Conservation (phyloP, 2,888 invertebrate species). For the Poecilus cupreus region DNA sequence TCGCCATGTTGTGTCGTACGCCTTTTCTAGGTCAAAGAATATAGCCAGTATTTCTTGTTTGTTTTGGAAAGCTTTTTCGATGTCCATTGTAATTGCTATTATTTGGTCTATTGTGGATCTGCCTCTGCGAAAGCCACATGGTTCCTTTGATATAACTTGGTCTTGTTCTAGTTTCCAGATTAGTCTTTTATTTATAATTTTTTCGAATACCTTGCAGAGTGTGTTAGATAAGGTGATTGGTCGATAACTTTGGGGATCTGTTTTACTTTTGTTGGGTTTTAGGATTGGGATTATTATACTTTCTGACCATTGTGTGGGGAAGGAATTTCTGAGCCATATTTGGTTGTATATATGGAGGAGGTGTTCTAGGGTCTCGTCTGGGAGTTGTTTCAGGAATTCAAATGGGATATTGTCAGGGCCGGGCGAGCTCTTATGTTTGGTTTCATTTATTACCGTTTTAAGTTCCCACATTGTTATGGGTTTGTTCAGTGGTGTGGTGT, state of each 20-base stretch:
- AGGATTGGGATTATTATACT: background rate
- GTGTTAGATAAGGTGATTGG: conserved; percentile 1
- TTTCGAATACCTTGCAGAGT: background rate
- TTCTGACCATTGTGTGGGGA: background rate
- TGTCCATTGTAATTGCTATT: background rate
- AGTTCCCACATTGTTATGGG: background rate
- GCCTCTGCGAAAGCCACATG: background rate
- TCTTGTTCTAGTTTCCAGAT: conserved; percentile 1
- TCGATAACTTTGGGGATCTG: conserved; percentile 2
- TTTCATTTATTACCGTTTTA: background rate
- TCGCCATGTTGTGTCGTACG: background rate
- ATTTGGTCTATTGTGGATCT: conserved; percentile 3
- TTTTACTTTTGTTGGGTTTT: conserved; percentile 10
- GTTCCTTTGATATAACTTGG: background rate
- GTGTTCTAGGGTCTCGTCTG: background rate
- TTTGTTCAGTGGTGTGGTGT: background rate
- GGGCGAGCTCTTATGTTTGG: background rate
- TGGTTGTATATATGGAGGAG: conserved; percentile 7
- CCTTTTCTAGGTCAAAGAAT: background rate
- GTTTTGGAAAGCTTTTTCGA: background rate
- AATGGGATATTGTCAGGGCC: conserved; percentile 25
- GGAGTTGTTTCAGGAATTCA: conserved; percentile 12
- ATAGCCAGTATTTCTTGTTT: background rate
- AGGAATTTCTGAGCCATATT: background rate
- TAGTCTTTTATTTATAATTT: conserved; percentile 33